These are phyloP conservation scores for Periophthalmus magnuspinnatus DNA, from an alignment of 2,797 vertebrate genomes.

Conservation along the genomic window DNA sequence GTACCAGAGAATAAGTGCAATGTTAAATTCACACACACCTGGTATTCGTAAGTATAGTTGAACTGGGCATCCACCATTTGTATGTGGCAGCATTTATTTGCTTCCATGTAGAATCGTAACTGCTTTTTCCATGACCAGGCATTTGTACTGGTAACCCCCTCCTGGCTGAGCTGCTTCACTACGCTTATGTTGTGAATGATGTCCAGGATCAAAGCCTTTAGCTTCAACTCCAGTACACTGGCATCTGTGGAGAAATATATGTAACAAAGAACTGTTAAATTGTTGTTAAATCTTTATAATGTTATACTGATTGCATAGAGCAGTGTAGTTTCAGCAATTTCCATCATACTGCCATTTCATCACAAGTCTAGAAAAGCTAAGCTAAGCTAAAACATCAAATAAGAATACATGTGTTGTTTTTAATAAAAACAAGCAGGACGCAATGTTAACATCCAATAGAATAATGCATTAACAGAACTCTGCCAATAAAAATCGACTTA, in stretches of 20 bases:
- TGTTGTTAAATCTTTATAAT: neutral
- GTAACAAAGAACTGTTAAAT: neutral
- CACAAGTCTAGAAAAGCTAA: neutral
- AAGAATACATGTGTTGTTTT: neutral
- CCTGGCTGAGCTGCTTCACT: constrained; percentile 86
- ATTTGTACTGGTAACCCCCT: constrained; percentile 76
- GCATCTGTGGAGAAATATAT: constrained; percentile 76
- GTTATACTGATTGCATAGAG: neutral
- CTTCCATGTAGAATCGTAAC: constrained; percentile 90
- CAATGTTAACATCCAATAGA: neutral
- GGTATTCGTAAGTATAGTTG: constrained; percentile 95
- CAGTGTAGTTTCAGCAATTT: constrained; percentile 13
- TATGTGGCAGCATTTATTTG: constrained; percentile 82
- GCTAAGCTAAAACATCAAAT: neutral
- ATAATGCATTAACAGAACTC: constrained; percentile 31
- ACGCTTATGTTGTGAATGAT: constrained; percentile 95
- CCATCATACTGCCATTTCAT: constrained; percentile 20
- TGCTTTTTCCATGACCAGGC: constrained; percentile 95
- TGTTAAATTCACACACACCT: constrained; percentile 73
- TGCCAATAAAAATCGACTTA: constrained; percentile 17
- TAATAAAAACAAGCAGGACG: too few relatives aligned
- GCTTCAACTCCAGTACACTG: constrained; percentile 87
- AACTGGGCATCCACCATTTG: constrained; percentile 96
- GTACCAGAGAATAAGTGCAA: constrained; percentile 20
- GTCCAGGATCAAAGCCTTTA: constrained; percentile 94